Evolutionary conservation across 2,797 vertebrate species (phyloP), one percentile per base, ranked within the genome.

Genomic region (Premnoplex brunnescens): DNA sequence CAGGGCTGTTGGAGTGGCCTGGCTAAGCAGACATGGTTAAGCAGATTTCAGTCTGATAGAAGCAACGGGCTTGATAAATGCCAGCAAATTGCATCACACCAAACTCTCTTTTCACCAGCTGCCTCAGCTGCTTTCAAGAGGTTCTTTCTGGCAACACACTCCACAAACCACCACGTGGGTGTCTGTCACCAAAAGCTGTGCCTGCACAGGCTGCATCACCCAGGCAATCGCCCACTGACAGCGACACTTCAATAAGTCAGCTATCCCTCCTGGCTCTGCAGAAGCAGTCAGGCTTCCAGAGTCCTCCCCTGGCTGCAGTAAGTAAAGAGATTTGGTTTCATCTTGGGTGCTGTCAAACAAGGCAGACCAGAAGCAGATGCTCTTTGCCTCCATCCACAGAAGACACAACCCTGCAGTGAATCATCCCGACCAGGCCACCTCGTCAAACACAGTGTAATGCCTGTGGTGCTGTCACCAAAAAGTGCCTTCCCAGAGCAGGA

Each of bases 391-490:
- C 3, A 0, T 59, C 21, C 73, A 4, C 27, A 30, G 7, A 3
- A 74, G 83, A 36, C 32, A 10, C 7, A 83, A 3, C 20, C 39
- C 14, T 0, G 0, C 30, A 3, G 26, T 41, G 72, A 91, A 43
- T 59, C 56, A 52, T 8, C 32, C 26, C 1, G 0, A 6, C 0
- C 1, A 52, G 44, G 79, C 12, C 10, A 2, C 52, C 75, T 13
- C 8, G 0, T 7, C 55, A 27, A 41, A 43, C 10, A 1, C 0
- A 5, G 44, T 4, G 49, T 37, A 4, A 66, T 0, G 27, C 54
- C 73, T 27, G 34, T 3, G 0, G 21, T 2, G 37, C 87, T 3
- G 14, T 41, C 75, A 51, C 17, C 7, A 20, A 19, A 43, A 56
- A 60, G 0, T 0, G 32, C 39, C 59, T 67, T 49, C 81, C 69